Base-by-base conservation (phyloP, 2,113 vertebrate genomes). In the Oceanites oceanicus region DNA sequence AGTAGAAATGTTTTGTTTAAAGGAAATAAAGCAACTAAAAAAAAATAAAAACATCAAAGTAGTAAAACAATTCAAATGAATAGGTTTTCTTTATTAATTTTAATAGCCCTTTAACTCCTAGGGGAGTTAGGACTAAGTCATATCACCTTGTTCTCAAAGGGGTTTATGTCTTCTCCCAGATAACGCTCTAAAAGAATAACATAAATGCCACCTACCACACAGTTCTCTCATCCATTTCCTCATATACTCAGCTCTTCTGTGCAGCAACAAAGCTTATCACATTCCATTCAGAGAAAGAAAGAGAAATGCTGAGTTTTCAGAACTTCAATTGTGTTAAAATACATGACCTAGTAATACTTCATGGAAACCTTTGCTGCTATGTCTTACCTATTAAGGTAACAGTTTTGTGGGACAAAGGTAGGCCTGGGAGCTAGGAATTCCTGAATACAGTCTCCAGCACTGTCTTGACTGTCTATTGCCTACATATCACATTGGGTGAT, bases 391-490 rank as follows among this genome's bases (percentile, higher is more conserved):
- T 79, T 59, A 68, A 95, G 45, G 36, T 10, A 82, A 68, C 27
- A 29, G 53, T 68, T 92, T 32, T 91, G 16, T n/a, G 45, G 44
- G 73, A 84, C 86, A 68, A 91, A 94, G 44, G 68, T 20, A 89
- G 91, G 42, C 84, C 86, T 94, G n/a, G 84, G 52, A 97, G 94
- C 58, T 85, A 96, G 38, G 62, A 92, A 91, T 94, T 91, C 94
- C 86, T 78, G 34, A 49, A 13, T 18, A 52, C 50, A 86, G 15
- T 96, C 72, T 96, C 52, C 59, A 74, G 32, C 38, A 88, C 74
- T 40, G 47, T 19, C 86, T 93, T 68, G 36, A 67, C 74, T 95
- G 56, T 82, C 85, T 92, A 15, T 94, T 94, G 79, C 73, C 70
- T 88, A 68, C 72, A 81, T 94, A 96, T 95, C 92, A 86, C 71